Percentiles rank a stretch among this genome's conserved stretches.
Conservation (phyloP, 1,140 invertebrate species). For the Drosophila equinoxialis region DNA sequence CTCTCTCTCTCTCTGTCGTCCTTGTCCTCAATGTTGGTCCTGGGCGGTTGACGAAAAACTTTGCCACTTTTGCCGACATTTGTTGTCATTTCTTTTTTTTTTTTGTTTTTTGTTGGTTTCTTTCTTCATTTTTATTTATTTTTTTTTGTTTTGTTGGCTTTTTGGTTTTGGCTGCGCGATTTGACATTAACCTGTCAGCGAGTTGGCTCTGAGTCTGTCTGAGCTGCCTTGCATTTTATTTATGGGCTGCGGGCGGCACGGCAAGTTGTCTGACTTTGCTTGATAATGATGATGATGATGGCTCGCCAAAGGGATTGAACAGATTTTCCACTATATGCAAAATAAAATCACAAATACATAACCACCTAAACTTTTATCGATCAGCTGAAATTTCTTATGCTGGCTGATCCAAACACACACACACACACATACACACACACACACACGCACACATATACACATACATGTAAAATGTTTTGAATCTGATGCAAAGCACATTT, state of each 20-base stretch:
- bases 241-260: conserved; percentile 43
- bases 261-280: conserved; percentile 41
- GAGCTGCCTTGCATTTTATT: conserved; percentile 65
- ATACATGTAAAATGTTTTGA: too few relatives aligned
- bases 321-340: background rate
- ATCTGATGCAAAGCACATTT: too few relatives aligned
- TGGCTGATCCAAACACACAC: too few relatives aligned
- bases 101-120: conserved; percentile 1
- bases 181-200: conserved; percentile 76
- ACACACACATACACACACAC: too few relatives aligned
- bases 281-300: conserved; percentile 16
- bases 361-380: background rate
- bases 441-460: too few relatives aligned
- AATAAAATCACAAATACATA: background rate
- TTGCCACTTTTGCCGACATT: conserved; percentile 34
- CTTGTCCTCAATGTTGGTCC: conserved; percentile 14
- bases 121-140: conserved; percentile 23
- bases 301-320: conserved; percentile 5
- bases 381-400: background rate
- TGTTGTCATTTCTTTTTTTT: conserved; percentile 35
- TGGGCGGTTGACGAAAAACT: conserved; percentile 46
- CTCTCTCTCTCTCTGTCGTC: conserved; percentile 24
- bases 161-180: conserved; percentile 66
- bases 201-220: conserved; percentile 40
- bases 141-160: conserved; percentile 52